Conservation (phyloP, 2,797 vertebrate species). For the Tadarida brasiliensis region DNA sequence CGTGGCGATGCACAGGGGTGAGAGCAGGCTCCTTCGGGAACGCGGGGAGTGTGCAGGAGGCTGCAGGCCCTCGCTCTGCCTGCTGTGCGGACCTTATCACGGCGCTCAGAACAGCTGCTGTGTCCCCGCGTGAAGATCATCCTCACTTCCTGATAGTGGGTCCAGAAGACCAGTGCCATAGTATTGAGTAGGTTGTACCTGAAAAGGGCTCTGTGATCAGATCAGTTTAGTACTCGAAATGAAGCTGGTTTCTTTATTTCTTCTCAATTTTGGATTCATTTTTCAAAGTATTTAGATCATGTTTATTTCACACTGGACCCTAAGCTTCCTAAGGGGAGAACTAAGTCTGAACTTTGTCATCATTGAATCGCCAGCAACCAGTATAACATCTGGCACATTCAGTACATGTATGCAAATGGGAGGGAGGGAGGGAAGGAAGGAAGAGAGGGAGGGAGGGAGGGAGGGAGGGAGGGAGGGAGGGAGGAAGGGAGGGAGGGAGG, state of each 20-base stretch:
- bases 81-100: neutral
- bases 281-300: neutral
- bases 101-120: neutral
- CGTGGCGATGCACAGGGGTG: accelerated
- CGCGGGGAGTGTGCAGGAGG: no score
- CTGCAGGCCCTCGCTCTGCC: neutral
- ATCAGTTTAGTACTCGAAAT: neutral
- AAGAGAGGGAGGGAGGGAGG: neutral
- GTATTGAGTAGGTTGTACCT: neutral
- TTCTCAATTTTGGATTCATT: neutral
- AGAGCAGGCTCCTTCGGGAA: neutral
- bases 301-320: neutral
- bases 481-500: neutral
- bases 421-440: neutral
- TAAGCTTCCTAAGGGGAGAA: neutral
- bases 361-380: neutral
- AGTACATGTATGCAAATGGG: neutral
- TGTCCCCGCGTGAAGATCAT: neutral
- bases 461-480: neutral
- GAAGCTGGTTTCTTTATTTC: neutral
- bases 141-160: neutral
- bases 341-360: neutral
- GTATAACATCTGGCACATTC: no score
- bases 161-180: neutral
- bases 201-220: neutral